Percentiles rank a stretch among this genome's conserved stretches.
Conservation (phyloP, 2,888 invertebrate species). For the Rutpela maculata region DNA sequence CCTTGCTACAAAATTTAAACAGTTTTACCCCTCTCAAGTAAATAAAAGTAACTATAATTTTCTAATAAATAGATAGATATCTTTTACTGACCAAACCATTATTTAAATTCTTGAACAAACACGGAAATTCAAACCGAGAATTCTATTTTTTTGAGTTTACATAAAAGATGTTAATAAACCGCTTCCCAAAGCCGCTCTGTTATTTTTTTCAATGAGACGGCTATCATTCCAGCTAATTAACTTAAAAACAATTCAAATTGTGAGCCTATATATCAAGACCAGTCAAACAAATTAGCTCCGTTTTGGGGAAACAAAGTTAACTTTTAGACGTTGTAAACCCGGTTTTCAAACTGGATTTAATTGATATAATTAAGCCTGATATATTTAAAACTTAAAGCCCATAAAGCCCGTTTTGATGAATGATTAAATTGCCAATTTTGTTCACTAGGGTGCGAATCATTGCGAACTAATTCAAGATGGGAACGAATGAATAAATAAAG, state of each 20-base stretch:
- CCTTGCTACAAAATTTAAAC: too few relatives aligned
- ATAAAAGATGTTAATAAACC: too few relatives aligned
- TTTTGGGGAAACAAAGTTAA: slow-evolving; percentile 15
- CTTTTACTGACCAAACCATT: too few relatives aligned
- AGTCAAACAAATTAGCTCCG: slow-evolving; percentile 20
- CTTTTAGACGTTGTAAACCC: slow-evolving; percentile 19
- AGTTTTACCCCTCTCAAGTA: too few relatives aligned
- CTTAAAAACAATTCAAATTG: slow-evolving; percentile 4
- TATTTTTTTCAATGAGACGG: not conserved
- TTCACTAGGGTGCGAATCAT: slow-evolving; percentile 21
- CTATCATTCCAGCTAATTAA: slow-evolving; percentile 11
- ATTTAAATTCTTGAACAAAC: too few relatives aligned
- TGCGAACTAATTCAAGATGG: slow-evolving; percentile 21
- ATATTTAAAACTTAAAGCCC: slow-evolving; percentile 29
- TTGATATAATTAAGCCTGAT: slow-evolving; percentile 26
- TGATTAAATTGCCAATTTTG: slow-evolving; percentile 23
- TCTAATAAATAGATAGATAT: too few relatives aligned
- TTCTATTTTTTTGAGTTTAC: too few relatives aligned
- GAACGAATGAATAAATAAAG: slow-evolving; percentile 24
- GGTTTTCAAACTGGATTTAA: slow-evolving; percentile 9
- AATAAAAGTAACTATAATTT: too few relatives aligned
- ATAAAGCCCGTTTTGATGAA: slow-evolving; percentile 22
- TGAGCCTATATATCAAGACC: slow-evolving; percentile 10
- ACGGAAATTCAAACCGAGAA: too few relatives aligned
- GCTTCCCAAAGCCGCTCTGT: too few relatives aligned